Percentiles rank a stretch among this genome's conserved stretches.
phyloP scores from a whole-genome alignment of 2,113 vertebrate genomes.

The Tragulus kanchil region DNA sequence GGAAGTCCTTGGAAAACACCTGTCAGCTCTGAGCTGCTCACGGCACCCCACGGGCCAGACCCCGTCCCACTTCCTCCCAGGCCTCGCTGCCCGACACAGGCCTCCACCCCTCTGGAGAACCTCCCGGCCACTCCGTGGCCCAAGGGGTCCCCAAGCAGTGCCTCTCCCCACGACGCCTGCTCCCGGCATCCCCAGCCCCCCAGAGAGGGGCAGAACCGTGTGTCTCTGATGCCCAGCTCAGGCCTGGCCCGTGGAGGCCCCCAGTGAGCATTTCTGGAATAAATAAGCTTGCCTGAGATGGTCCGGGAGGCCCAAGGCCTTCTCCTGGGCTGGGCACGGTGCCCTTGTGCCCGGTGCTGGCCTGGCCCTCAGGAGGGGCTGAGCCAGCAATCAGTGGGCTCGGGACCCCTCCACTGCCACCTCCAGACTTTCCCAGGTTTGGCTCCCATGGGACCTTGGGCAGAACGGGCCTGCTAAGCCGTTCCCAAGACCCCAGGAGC shows the following conservation, averaged over 20 bases:
- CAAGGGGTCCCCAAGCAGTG: neutral
- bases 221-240: neutral
- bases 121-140: no score
- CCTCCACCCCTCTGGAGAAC: neutral
- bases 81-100: neutral
- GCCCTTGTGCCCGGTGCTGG: rapidly evolving
- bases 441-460: neutral
- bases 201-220: neutral
- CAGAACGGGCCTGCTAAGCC: neutral
- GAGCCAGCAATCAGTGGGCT: no score
- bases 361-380: neutral
- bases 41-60: neutral
- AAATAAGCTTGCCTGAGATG: rapidly evolving
- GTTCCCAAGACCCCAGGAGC: neutral
- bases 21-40: neutral
- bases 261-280: neutral
- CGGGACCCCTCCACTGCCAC: neutral
- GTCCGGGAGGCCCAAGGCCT: rapidly evolving
- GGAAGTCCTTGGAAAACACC: neutral
- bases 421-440: neutral
- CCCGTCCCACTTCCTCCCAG: neutral
- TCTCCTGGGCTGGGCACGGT: rapidly evolving
- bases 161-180: neutral
- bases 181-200: neutral
- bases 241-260: neutral